These are phyloP conservation scores for Uloborus diversus DNA, from an alignment of 1,140 invertebrate genomes.

Conservation along the genomic window DNA sequence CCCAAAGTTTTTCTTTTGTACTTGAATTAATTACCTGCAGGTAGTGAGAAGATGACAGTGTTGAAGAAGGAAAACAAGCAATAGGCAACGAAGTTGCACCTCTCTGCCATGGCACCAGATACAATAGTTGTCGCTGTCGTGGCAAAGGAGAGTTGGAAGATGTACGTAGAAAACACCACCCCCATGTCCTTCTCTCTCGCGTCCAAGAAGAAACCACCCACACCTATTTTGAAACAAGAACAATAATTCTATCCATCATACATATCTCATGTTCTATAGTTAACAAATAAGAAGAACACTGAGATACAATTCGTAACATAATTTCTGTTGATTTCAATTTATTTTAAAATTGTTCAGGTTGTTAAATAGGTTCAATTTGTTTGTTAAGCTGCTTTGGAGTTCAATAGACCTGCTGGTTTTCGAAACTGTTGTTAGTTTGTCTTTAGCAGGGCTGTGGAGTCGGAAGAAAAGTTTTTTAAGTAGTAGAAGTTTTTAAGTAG, in stretches of 20 bases:
- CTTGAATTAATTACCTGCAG: constrained; percentile 77
- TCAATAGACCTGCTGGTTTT: too few relatives aligned
- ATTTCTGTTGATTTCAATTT: too few relatives aligned
- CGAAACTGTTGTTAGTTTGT: too few relatives aligned
- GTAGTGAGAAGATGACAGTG: constrained; percentile 89
- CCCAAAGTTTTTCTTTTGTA: background rate
- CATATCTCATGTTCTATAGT: too few relatives aligned
- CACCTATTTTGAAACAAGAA: too few relatives aligned
- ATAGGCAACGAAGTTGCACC: constrained; percentile 89
- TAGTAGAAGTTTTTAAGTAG: background rate
- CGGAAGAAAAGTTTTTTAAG: constrained; percentile 62
- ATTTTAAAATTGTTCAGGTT: too few relatives aligned
- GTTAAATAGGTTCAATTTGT: too few relatives aligned
- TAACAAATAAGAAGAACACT: too few relatives aligned
- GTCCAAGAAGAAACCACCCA: constrained; percentile 52
- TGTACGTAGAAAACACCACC: constrained; percentile 54
- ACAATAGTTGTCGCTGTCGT: constrained; percentile 90
- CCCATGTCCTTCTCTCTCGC: constrained; percentile 47
- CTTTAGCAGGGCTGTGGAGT: too few relatives aligned
- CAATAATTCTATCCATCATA: too few relatives aligned
- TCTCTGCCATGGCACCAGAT: constrained; percentile 83
- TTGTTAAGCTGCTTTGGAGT: too few relatives aligned
- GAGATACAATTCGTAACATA: too few relatives aligned
- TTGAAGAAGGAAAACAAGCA: constrained; percentile 89
- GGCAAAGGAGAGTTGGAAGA: constrained; percentile 74